Percentiles rank a stretch among this genome's conserved stretches.
Evolutionary conservation across 2,888 invertebrate genomes (phyloP).

Genomic region (Chloroclysta siterata): DNA sequence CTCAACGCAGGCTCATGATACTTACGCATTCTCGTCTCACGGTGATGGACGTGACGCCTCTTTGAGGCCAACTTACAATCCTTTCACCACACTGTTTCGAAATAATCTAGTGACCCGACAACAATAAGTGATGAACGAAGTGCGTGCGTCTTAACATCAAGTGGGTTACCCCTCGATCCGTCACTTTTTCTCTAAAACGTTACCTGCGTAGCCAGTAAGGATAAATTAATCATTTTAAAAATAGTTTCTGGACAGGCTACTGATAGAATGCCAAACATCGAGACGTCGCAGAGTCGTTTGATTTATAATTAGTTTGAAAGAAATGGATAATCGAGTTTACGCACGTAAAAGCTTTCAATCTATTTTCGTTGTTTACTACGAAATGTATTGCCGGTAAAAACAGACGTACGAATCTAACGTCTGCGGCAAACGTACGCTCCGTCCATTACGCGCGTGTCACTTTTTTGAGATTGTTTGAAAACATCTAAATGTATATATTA

Average conservation of each 20-base stretch:
- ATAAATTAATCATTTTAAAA: slow-evolving; percentile 6
- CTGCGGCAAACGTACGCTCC: not conserved
- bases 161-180: too few relatives aligned
- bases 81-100: too few relatives aligned
- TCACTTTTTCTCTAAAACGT: too few relatives aligned
- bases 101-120: too few relatives aligned
- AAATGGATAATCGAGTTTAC: not conserved
- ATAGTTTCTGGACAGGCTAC: slow-evolving; percentile 20
- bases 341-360: not conserved
- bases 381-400: slow-evolving; percentile 3
- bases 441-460: not conserved
- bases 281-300: not conserved
- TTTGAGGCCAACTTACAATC: too few relatives aligned
- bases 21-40: too few relatives aligned
- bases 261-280: slow-evolving; percentile 15
- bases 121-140: too few relatives aligned
- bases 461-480: slow-evolving; percentile 4
- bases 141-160: too few relatives aligned
- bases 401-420: not conserved
- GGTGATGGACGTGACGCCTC: too few relatives aligned
- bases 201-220: not conserved
- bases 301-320: slow-evolving; percentile 13
- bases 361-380: slow-evolving; percentile 11
- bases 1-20: too few relatives aligned
- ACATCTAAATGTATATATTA: not conserved